Conservation (phyloP, 1,140 invertebrate species). For the Aphelinus certus region DNA sequence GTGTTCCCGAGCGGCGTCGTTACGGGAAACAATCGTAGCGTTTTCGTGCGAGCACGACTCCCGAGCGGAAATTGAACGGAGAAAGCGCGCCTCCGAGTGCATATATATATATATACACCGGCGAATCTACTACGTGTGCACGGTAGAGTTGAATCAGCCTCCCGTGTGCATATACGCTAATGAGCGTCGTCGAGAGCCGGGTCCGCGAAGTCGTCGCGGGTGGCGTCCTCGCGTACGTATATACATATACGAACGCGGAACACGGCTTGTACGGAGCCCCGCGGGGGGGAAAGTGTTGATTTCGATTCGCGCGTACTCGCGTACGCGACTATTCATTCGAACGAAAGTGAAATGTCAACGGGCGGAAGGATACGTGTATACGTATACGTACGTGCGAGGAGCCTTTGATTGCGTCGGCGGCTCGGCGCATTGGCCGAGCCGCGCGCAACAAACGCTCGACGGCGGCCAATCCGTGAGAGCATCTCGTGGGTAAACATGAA, state of each 20-base stretch:
- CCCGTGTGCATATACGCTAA: too few species aligned
- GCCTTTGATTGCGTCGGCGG: background rate
- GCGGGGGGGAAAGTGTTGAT: too few species aligned
- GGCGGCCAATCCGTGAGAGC: slow-evolving; percentile 6
- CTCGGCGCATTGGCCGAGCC: background rate
- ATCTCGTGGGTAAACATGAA: background rate
- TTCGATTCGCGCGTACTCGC: background rate
- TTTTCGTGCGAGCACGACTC: too few species aligned
- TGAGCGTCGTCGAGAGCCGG: background rate
- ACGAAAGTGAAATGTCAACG: slow-evolving; percentile 35
- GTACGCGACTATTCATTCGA: slow-evolving; percentile 11
- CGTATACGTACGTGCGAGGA: background rate
- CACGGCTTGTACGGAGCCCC: too few species aligned
- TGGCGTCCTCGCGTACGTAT: background rate
- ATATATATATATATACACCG: background rate
- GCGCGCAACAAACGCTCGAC: too few species aligned
- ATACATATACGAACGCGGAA: background rate
- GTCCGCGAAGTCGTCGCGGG: background rate
- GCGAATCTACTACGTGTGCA: background rate
- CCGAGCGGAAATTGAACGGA: too few species aligned
- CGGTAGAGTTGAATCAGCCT: too few species aligned
- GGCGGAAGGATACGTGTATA: too few species aligned
- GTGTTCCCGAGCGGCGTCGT: too few species aligned
- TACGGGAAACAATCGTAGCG: too few species aligned
- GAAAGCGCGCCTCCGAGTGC: background rate